Base-by-base conservation (phyloP, 2,888 invertebrate genomes). In the Drosophila meridionalis region DNA sequence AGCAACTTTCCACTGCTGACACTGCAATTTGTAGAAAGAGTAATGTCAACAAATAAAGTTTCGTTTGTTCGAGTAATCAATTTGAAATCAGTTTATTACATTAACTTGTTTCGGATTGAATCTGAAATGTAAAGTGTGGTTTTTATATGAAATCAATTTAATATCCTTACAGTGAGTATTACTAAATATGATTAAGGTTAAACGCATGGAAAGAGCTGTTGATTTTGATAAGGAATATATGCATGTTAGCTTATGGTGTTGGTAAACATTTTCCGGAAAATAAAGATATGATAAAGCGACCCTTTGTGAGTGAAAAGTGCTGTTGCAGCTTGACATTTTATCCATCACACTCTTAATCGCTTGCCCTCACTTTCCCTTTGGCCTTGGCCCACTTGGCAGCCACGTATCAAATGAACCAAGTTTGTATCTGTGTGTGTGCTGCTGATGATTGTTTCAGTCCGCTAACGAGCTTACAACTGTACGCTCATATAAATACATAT, bases 391-490 rank as follows among this genome's bases (percentile, higher is more conserved):
- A 47, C 34, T 34, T 20, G 26, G 38, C 53, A 28, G 8, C 11
- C 56, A 32, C 12, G 28, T 20, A 52, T 4, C 40, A 62, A 45
- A 45, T n/a, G 43, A 34, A 28, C 47, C 45, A 28, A 42, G 6
- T 28, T 12, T 42, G 48, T 28, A 12, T 5, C 2, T n/a, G 20
- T 43, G 50, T 28, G n/a, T 8, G 7, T 20, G 11, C 7, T 8
- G 38, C 28, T 42, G 14, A 42, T 32, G 30, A 20, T 26, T 50
- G 26, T 30, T 45, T 74, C 28, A 56, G 50, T 56, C 59, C 53
- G 67, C 60, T 82, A 85, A 85, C 78, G 78, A 85, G 83, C 58
- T 80, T 72, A 76, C 76, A 78, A 71, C 76, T 72, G 68, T 20
- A 20, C 32, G 50, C 47, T 42, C 32, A 40, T 32, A 57, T 9